These are phyloP conservation scores for Phacellophora camtschatica DNA, from an alignment of 30 jellyfish, hydroid and myxozoan genomes.

Conservation along the genomic window DNA sequence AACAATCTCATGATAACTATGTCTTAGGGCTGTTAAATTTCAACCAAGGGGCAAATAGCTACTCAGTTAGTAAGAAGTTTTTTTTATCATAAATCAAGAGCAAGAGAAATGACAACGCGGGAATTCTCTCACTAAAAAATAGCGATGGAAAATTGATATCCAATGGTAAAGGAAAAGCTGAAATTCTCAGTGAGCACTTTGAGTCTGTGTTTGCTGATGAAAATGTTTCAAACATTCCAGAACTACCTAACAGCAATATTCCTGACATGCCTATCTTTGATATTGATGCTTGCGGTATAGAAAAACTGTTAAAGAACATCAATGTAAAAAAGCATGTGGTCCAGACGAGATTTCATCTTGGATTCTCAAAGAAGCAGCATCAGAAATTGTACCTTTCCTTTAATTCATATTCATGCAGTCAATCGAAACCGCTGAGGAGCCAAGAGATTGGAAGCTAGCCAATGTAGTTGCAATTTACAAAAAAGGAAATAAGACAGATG, in stretches of 20 bases:
- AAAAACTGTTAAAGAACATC: background rate
- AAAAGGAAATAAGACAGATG: background rate
- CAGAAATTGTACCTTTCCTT: background rate
- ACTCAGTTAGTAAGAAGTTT: constrained; percentile 34
- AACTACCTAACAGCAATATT: constrained; percentile 26
- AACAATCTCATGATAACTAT: constrained; percentile 34
- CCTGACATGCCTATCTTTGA: constrained; percentile 20
- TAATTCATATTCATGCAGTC: background rate
- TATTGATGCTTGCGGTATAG: background rate
- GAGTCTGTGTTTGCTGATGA: background rate
- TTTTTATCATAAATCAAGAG: background rate
- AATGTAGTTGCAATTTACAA: background rate
- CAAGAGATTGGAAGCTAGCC: background rate
- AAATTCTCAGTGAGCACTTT: constrained; percentile 9
- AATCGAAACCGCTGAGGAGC: background rate
- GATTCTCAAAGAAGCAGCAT: background rate
- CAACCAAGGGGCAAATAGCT: constrained; percentile 23
- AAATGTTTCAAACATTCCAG: constrained; percentile 10
- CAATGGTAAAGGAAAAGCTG: background rate
- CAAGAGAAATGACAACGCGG: constrained; percentile 34
- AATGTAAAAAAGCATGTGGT: background rate
- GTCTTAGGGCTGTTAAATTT: constrained; percentile 30
- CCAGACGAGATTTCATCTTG: background rate
- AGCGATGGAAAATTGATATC: constrained; percentile 2
- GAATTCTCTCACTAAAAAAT: constrained; percentile 13